Percentiles rank a stretch among this genome's conserved stretches.
Conservation (phyloP, 2,113 vertebrate species). For the Hemiscyllium ocellatum region DNA sequence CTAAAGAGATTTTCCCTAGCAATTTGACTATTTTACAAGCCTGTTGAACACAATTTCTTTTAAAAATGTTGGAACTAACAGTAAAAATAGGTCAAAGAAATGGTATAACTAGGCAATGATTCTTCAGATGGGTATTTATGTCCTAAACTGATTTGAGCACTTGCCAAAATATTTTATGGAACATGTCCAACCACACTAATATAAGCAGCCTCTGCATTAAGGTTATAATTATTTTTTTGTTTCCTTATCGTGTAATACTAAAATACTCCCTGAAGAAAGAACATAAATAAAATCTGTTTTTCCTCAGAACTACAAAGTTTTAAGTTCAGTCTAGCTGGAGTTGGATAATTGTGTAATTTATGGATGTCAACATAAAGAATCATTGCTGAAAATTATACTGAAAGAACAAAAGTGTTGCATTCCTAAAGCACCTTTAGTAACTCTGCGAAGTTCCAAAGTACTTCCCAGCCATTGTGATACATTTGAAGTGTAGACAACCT, state of each 20-base stretch:
- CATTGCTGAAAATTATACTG: neutral
- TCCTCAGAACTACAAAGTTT: neutral
- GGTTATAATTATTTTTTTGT: neutral
- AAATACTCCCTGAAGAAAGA: neutral
- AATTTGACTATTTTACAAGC: neutral
- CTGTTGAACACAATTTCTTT: neutral
- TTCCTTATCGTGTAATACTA: neutral
- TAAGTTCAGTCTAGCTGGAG: neutral
- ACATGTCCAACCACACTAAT: neutral
- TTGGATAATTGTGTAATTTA: neutral
- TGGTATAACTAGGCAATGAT: neutral
- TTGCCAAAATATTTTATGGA: neutral
- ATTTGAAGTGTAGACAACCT: neutral
- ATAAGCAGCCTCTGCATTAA: neutral
- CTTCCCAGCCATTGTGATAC: neutral
- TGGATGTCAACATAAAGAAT: neutral
- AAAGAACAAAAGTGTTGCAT: neutral
- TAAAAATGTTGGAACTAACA: neutral
- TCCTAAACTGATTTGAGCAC: neutral
- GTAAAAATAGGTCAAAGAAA: neutral
- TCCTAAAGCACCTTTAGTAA: neutral
- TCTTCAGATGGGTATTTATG: neutral
- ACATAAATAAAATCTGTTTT: neutral
- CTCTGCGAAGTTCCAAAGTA: neutral
- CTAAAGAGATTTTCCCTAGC: neutral